Conservation (phyloP, 2,888 invertebrate genomes). For the Thera britannica region DNA sequence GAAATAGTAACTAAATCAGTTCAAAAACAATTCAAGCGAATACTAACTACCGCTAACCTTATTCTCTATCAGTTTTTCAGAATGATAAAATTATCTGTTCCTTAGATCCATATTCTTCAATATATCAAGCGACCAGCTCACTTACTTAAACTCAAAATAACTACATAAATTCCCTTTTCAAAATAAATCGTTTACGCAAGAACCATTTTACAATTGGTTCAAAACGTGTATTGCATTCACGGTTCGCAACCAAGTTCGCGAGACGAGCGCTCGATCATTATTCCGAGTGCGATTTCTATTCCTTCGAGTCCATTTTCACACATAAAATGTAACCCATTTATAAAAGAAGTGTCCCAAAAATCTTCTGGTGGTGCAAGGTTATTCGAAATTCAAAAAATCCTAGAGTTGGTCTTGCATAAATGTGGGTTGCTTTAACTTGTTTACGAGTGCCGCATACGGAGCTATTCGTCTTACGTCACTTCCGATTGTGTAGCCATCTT, state of each 20-base stretch:
- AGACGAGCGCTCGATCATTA: conserved; percentile 55
- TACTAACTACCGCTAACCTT: not conserved
- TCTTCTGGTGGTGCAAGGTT: conserved; percentile 47
- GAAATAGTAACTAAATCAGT: conserved; percentile 2
- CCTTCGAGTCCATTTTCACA: conserved; percentile 53
- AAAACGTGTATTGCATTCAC: conserved; percentile 33
- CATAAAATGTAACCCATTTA: conserved; percentile 48
- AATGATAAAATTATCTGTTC: not conserved
- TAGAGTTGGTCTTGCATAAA: conserved; percentile 51
- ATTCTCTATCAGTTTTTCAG: not conserved
- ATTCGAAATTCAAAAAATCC: conserved; percentile 34
- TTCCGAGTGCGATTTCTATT: conserved; percentile 58
- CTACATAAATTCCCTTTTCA: not conserved
- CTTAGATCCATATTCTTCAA: not conserved
- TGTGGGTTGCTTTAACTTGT: conserved; percentile 55
- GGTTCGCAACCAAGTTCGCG: conserved; percentile 43
- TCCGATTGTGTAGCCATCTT: conserved; percentile 48
- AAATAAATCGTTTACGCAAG: not conserved
- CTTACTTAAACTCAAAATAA: not conserved
- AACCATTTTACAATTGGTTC: conserved; percentile 6
- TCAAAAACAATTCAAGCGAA: not conserved
- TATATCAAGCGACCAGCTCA: not conserved
- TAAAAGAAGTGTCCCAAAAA: conserved; percentile 45
- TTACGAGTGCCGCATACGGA: conserved; percentile 49
- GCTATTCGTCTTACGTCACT: conserved; percentile 52